phyloP scores from a whole-genome alignment of 2,797 vertebrate genomes.

The Spinus olivaceus region DNA sequence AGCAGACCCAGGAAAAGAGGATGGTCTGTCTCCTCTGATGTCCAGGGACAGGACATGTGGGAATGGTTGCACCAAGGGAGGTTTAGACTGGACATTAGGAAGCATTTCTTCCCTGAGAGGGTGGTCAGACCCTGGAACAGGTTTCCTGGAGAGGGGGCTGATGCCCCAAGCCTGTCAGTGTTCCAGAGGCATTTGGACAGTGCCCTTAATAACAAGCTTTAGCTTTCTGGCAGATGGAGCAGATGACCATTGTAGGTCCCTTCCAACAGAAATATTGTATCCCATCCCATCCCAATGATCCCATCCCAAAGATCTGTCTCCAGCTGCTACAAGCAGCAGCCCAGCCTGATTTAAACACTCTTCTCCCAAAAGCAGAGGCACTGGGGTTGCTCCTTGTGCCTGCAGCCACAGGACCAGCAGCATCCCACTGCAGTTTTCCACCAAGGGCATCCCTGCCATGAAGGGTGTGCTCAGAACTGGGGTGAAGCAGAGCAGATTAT shows the following conservation, averaged over 20 bases:
- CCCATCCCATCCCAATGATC: not conserved
- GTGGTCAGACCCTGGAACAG: not conserved
- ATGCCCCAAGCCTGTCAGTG: not conserved
- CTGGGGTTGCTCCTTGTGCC: not conserved
- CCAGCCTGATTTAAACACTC: not conserved
- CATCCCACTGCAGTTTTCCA: not conserved
- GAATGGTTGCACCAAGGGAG: not conserved
- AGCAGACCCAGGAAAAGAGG: not conserved
- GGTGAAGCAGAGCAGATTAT: constrained; percentile 6
- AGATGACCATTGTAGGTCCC: rapidly evolving
- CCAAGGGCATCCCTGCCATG: not conserved
- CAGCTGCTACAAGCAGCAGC: not conserved
- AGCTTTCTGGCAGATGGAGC: rapidly evolving
- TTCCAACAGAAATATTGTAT: not conserved
- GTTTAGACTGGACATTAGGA: not conserved
- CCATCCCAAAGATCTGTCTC: not conserved
- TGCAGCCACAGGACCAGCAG: not conserved
- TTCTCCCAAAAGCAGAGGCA: not conserved
- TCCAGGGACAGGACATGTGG: rapidly evolving
- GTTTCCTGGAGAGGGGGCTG: not conserved
- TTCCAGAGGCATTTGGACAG: not conserved
- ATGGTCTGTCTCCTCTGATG: not conserved
- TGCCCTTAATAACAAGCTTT: not conserved
- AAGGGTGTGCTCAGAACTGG: not conserved
- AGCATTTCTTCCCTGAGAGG: not conserved